A percentile compares a stretch with the other conserved stretches of the same genome.
Evolutionary conservation across 2,113 vertebrate genomes (phyloP).

Genomic region (Salvelinus sp.): DNA sequence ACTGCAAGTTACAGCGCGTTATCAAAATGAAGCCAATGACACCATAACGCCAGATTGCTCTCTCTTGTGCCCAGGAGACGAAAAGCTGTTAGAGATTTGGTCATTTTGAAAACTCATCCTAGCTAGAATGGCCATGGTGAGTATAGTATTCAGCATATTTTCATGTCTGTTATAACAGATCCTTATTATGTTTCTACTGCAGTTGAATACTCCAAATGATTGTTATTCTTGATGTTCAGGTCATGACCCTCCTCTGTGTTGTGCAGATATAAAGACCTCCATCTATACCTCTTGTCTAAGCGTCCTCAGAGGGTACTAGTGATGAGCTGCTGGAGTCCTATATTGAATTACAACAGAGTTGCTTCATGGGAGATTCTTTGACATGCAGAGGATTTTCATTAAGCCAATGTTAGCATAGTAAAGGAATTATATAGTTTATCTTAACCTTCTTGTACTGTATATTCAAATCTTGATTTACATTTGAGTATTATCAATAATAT

Average conservation of each 20-base stretch:
- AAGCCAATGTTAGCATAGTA: neutral
- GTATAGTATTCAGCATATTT: neutral
- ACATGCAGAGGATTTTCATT: slow-evolving; percentile 3
- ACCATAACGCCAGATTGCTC: neutral
- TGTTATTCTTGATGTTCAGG: neutral
- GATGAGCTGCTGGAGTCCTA: slow-evolving; percentile 39
- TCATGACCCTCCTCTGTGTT: neutral
- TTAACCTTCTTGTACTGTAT: neutral
- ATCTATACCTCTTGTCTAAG: slow-evolving; percentile 17
- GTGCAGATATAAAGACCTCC: slow-evolving; percentile 34
- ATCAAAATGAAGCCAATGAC: neutral
- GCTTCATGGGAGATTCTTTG: slow-evolving; percentile 12
- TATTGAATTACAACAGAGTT: slow-evolving; percentile 42
- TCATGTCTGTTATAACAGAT: neutral
- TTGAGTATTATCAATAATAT: neutral
- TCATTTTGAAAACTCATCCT: slow-evolving; percentile 7
- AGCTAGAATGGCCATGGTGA: neutral
- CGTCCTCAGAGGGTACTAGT: slow-evolving; percentile 28
- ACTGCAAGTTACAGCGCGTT: slow-evolving; percentile 9
- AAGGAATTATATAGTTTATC: neutral
- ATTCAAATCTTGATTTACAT: neutral
- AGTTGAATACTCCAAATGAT: neutral
- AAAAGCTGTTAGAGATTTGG: slow-evolving; percentile 19
- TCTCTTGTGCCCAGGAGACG: slow-evolving; percentile 8
- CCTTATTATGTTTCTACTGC: neutral